Percentiles rank a stretch among this genome's conserved stretches.
These are phyloP conservation scores for Lepidothrix coronata DNA, from an alignment of 2,113 vertebrate genomes.

Conservation along the genomic window DNA sequence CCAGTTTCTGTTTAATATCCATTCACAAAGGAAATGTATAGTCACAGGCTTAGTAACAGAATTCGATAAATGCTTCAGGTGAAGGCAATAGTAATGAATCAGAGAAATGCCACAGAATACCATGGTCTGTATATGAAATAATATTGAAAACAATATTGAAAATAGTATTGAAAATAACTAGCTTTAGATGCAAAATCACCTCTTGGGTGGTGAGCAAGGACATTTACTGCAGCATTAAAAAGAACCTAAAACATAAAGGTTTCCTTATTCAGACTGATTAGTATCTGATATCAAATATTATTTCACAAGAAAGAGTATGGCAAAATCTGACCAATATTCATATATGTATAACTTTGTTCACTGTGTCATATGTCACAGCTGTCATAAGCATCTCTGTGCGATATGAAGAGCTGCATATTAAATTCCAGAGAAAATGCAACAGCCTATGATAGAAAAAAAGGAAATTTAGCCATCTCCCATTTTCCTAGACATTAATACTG, in stretches of 20 bases:
- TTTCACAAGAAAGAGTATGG: background rate
- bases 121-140: background rate
- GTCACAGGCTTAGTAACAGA: background rate
- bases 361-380: background rate
- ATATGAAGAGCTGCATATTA: background rate
- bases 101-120: background rate
- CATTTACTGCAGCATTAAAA: background rate
- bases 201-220: background rate
- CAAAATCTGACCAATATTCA: background rate
- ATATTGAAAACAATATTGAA: background rate
- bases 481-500: background rate
- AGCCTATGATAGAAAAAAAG: background rate
- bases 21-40: background rate
- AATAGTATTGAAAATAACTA: background rate
- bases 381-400: background rate
- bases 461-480: background rate
- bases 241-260: background rate
- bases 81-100: background rate
- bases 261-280: background rate
- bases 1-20: background rate
- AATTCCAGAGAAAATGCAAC: background rate
- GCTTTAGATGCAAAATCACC: background rate
- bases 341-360: background rate
- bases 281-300: background rate
- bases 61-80: conserved; percentile 1